A percentile compares a stretch with the other conserved stretches of the same genome.
Conservation (phyloP, 2,888 invertebrate species). For the Myathropa florea region DNA sequence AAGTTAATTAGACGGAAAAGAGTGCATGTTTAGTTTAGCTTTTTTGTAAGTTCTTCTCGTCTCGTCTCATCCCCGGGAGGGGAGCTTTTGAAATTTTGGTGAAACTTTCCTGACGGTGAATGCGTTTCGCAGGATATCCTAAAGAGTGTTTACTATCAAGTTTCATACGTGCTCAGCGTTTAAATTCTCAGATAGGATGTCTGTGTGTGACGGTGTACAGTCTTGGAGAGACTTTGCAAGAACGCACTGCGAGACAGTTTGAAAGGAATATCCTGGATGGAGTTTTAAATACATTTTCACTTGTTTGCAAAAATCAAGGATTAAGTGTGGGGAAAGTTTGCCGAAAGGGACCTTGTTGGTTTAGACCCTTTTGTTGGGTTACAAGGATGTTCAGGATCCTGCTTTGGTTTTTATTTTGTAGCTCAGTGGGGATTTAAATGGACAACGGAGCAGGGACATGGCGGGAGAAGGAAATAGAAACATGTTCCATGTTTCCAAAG, state of each 20-base stretch:
- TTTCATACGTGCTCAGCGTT: not conserved
- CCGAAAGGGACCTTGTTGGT: not conserved
- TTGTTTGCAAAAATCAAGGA: not conserved
- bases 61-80: not conserved
- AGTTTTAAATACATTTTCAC: not conserved
- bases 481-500: not conserved
- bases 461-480: not conserved
- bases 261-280: not conserved
- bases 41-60: not conserved
- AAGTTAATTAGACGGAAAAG: conserved; percentile 64
- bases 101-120: not conserved
- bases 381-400: not conserved
- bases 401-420: too few species aligned
- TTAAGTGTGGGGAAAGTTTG: not conserved
- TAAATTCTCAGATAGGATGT: not conserved
- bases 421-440: too few species aligned
- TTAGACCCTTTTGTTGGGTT: not conserved
- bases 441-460: too few species aligned
- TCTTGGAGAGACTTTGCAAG: too few species aligned
- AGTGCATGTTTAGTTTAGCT: conserved; percentile 29
- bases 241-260: not conserved
- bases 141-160: not conserved
- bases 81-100: not conserved
- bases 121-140: not conserved
- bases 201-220: not conserved